Conservation (phyloP, 2,888 invertebrate genomes). For the Drosophila putrida region DNA sequence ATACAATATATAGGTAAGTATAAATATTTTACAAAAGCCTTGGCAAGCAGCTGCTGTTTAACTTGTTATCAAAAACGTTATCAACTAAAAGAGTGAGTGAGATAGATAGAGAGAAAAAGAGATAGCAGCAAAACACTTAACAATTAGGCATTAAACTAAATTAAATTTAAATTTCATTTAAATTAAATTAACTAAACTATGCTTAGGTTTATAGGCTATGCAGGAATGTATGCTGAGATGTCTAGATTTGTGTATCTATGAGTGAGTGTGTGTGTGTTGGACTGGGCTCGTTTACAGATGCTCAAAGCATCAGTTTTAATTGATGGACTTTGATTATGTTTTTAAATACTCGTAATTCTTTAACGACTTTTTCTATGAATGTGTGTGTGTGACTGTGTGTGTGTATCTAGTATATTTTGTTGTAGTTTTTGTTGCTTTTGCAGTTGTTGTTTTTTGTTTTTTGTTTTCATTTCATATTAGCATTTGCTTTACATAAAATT, state of each 20-base stretch:
- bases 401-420: constrained; percentile 11
- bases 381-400: constrained; percentile 2
- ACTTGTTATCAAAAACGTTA: constrained; percentile 20
- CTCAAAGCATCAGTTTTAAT: constrained; percentile 25
- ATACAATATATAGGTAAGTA: constrained; percentile 23
- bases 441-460: constrained; percentile 11
- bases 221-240: constrained; percentile 66
- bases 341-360: constrained; percentile 24
- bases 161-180: constrained; percentile 80
- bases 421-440: not conserved
- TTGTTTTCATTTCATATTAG: constrained; percentile 53
- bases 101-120: constrained; percentile 5
- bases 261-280: constrained; percentile 23
- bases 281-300: constrained; percentile 41
- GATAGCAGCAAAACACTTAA: constrained; percentile 61
- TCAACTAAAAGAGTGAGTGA: constrained; percentile 37
- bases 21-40: constrained; percentile 78
- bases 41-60: constrained; percentile 68
- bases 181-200: constrained; percentile 80
- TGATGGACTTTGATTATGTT: constrained; percentile 34
- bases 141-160: constrained; percentile 73
- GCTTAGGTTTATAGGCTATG: constrained; percentile 66
- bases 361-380: constrained; percentile 22
- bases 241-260: constrained; percentile 20
- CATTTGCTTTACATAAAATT: constrained; percentile 72